phyloP scores from a whole-genome alignment of 2,888 invertebrate species.

The Dynastes grantii region DNA sequence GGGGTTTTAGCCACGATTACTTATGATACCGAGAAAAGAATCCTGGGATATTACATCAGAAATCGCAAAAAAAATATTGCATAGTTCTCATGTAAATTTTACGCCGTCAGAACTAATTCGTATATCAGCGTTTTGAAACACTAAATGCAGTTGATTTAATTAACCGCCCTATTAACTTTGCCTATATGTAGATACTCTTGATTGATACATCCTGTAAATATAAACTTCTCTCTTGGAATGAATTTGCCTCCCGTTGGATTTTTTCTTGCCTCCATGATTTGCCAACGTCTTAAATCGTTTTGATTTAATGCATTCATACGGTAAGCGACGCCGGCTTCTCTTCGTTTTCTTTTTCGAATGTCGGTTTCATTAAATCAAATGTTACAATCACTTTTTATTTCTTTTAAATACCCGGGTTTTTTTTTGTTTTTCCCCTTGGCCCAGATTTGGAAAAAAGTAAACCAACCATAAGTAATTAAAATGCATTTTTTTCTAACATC shows the following conservation, averaged over 20 bases:
- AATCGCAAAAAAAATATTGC: slow-evolving; percentile 8
- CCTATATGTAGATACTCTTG: slow-evolving; percentile 13
- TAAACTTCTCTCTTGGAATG: slow-evolving; percentile 8
- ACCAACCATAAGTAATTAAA: slow-evolving; percentile 31
- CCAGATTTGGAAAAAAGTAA: slow-evolving; percentile 4
- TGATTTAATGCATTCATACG: slow-evolving; percentile 22
- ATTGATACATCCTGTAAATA: slow-evolving; percentile 46
- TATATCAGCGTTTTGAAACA: slow-evolving; percentile 12
- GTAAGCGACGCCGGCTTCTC: neutral
- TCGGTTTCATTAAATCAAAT: slow-evolving; percentile 39
- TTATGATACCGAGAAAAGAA: neutral
- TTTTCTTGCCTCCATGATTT: neutral
- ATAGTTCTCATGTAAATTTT: neutral
- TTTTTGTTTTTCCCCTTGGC: slow-evolving; percentile 17
- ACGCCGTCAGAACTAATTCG: slow-evolving; percentile 7
- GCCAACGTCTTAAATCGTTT: slow-evolving; percentile 23
- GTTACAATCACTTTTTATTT: slow-evolving; percentile 26
- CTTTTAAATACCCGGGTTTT: slow-evolving; percentile 33
- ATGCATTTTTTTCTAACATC: slow-evolving; percentile 41
- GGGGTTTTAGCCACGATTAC: too few relatives aligned
- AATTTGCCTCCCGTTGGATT: slow-evolving; percentile 10
- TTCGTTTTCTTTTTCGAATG: slow-evolving; percentile 15
- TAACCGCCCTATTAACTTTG: slow-evolving; percentile 37
- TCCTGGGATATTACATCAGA: slow-evolving; percentile 17
- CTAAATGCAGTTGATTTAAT: slow-evolving; percentile 44